phyloP scores from a whole-genome alignment of 2,113 vertebrate species.

The Clarias macrocephalus region DNA sequence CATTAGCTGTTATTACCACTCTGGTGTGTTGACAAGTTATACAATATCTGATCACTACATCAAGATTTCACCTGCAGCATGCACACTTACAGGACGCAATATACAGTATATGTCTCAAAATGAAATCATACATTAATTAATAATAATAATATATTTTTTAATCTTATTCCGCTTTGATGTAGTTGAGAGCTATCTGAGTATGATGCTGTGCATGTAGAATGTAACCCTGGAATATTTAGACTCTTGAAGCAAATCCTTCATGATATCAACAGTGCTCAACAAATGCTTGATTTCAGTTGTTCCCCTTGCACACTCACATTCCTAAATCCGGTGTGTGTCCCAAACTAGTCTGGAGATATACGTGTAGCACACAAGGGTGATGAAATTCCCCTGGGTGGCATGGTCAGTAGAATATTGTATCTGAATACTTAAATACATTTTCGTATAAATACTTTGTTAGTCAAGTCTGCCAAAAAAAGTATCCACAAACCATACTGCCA shows the following conservation, averaged over 20 bases:
- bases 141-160: neutral
- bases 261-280: neutral
- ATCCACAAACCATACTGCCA: neutral
- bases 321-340: neutral
- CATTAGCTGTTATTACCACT: neutral
- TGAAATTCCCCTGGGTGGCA: neutral
- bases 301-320: neutral
- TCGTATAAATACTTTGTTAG: neutral
- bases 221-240: slow-evolving; percentile 35
- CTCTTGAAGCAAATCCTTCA: neutral
- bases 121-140: neutral
- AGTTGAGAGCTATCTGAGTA: neutral
- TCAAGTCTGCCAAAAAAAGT: neutral
- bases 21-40: slow-evolving; percentile 6
- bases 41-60: neutral
- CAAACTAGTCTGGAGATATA: neutral
- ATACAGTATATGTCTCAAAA: neutral
- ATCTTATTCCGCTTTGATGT: no score
- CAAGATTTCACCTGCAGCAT: neutral
- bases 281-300: slow-evolving; percentile 1
- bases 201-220: slow-evolving; percentile 3
- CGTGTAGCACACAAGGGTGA: no score
- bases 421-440: neutral
- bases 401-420: neutral
- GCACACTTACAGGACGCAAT: neutral